A percentile compares a stretch with the other conserved stretches of the same genome.
These are phyloP conservation scores for Carassius gibelio DNA, from an alignment of 2,113 vertebrate species.

Conservation along the genomic window DNA sequence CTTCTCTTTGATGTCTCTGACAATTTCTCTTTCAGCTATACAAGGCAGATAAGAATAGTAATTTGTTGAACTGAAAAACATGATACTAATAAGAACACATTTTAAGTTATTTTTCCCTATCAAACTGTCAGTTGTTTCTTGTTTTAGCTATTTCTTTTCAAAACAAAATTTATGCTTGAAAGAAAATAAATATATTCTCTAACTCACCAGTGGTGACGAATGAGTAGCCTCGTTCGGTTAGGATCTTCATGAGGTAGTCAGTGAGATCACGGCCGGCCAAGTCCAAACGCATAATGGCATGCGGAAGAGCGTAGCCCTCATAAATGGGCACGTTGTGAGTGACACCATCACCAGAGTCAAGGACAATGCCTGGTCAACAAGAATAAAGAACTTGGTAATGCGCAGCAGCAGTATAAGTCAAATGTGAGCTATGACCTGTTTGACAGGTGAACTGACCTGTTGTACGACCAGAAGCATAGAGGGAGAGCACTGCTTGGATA, in stretches of 20 bases:
- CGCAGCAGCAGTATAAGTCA: neutral
- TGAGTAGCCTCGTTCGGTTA: slow-evolving; percentile 95
- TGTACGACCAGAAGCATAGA: slow-evolving; percentile 96
- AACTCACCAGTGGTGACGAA: slow-evolving; percentile 93
- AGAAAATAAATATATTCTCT: neutral
- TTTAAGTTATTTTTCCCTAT: neutral
- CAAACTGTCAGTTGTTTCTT: neutral
- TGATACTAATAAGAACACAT: no score
- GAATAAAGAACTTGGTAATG: neutral
- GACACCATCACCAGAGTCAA: slow-evolving; percentile 96
- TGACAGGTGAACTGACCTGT: slow-evolving; percentile 80
- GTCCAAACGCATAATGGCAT: slow-evolving; percentile 98
- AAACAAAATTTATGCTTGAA: no score
- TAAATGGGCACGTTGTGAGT: slow-evolving; percentile 98
- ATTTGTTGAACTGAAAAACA: neutral
- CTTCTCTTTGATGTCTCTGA: slow-evolving; percentile 98
- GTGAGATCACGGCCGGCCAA: slow-evolving; percentile 96
- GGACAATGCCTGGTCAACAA: slow-evolving; percentile 85
- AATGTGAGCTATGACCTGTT: neutral
- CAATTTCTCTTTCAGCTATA: slow-evolving; percentile 95
- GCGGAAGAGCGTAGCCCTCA: slow-evolving; percentile 93
- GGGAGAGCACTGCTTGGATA: slow-evolving; percentile 95
- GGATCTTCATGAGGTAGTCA: slow-evolving; percentile 99
- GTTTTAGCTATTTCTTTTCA: neutral
- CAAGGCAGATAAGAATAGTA: neutral